Conservation (phyloP, 2,113 vertebrate genomes). For the Vanacampus margaritifer region DNA sequence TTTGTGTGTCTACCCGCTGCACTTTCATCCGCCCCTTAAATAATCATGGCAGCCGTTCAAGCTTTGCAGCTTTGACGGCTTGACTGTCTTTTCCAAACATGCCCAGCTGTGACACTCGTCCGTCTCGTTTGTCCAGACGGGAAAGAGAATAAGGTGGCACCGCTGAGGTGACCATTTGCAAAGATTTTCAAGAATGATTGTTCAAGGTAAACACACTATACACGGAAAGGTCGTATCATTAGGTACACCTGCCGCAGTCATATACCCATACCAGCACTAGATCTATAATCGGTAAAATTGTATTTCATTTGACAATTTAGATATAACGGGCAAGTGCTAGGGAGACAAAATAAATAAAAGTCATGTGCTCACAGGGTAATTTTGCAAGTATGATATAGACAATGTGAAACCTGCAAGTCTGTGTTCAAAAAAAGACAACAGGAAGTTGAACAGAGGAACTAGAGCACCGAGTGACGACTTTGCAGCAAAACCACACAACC, state of each 20-base stretch:
- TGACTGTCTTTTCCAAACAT: neutral
- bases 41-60: neutral
- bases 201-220: neutral
- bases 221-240: too few species aligned
- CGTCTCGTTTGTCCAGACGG: neutral
- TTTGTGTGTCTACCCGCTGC: neutral
- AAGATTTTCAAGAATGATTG: neutral
- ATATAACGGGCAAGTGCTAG: neutral
- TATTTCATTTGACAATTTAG: too few species aligned
- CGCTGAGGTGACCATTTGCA: neutral
- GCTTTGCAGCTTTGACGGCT: neutral
- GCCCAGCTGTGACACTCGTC: neutral
- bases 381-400: too few species aligned
- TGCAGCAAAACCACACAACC: neutral
- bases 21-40: neutral
- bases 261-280: too few species aligned
- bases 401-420: neutral
- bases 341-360: neutral
- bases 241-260: too few species aligned
- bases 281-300: too few species aligned
- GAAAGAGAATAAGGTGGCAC: neutral
- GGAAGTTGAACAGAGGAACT: conserved; percentile 23
- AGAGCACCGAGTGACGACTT: neutral
- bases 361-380: too few species aligned
- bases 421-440: neutral